phyloP scores from a whole-genome alignment of 2,888 invertebrate species.

The Cheilosia urbana region DNA sequence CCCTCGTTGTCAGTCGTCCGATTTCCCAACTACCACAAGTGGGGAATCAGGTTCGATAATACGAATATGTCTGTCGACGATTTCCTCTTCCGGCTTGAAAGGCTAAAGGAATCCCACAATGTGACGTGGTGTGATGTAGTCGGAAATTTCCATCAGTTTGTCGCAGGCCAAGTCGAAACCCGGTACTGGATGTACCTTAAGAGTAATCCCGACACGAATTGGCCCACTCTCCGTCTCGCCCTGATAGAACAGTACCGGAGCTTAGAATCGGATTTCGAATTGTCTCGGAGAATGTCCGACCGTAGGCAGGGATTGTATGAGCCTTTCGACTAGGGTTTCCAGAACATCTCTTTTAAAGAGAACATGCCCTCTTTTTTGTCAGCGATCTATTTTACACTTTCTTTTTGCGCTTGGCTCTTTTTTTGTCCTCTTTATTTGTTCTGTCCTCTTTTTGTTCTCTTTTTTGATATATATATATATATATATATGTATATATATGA shows the following conservation, averaged over 20 bases:
- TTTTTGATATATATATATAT: no score
- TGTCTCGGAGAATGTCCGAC: neutral
- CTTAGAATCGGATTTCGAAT: neutral
- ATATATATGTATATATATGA: no score
- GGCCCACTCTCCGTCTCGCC: neutral
- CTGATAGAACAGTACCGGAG: neutral
- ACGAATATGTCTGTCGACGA: neutral
- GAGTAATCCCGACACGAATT: neutral
- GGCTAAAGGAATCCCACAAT: neutral
- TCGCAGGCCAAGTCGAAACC: neutral
- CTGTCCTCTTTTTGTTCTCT: no score
- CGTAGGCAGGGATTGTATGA: neutral
- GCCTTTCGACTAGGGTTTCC: neutral
- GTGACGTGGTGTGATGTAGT: neutral
- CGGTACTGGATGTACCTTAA: conserved; percentile 7
- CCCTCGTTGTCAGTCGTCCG: neutral
- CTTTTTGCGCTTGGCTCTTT: no score
- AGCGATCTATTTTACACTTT: no score
- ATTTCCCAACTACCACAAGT: conserved; percentile 1
- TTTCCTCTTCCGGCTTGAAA: neutral
- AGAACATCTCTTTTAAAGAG: no score
- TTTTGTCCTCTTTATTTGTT: no score
- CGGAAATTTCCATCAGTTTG: neutral
- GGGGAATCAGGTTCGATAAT: conserved; percentile 3
- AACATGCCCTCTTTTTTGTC: no score